These are phyloP conservation scores for Ichneumon xanthorius DNA, from an alignment of 2,888 invertebrate species.

Conservation along the genomic window DNA sequence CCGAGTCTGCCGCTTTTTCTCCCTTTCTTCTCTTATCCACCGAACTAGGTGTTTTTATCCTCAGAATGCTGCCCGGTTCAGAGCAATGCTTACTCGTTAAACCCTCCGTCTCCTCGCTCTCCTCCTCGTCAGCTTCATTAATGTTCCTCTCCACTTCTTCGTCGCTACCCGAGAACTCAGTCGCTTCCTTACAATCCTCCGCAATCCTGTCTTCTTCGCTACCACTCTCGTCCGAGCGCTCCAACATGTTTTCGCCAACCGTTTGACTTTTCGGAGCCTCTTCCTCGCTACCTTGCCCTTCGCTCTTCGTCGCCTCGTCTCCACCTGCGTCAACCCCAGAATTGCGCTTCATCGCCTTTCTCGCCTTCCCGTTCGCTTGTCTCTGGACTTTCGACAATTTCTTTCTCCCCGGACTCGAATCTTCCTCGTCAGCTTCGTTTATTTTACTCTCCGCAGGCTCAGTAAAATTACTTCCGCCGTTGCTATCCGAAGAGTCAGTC, in stretches of 20 bases:
- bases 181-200: slow-evolving; percentile 11
- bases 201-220: slow-evolving; percentile 32
- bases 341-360: slow-evolving; percentile 9
- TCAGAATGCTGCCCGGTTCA: slow-evolving; percentile 36
- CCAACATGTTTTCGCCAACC: background rate
- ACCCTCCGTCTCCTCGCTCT: slow-evolving; percentile 26
- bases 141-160: slow-evolving; percentile 3
- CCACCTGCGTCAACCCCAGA: no score
- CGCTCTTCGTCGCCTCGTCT: background rate
- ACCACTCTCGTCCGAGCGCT: slow-evolving; percentile 3
- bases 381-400: slow-evolving; percentile 67
- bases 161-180: slow-evolving; percentile 19
- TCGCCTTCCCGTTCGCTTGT: slow-evolving; percentile 57
- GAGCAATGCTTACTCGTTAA: slow-evolving; percentile 1
- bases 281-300: background rate
- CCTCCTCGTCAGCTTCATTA: slow-evolving; percentile 19
- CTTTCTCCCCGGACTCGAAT: slow-evolving; percentile 71
- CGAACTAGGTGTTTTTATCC: slow-evolving; percentile 28
- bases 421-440: slow-evolving; percentile 17
- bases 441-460: slow-evolving; percentile 5
- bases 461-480: background rate
- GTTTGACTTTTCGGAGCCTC: slow-evolving; percentile 15
- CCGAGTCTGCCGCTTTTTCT: background rate
- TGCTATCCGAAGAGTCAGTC: slow-evolving; percentile 21
- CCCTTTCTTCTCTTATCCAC: slow-evolving; percentile 46